Evolutionary conservation across 1,140 invertebrate species (phyloP), one percentile per base, ranked within the genome.

Genomic region (Rhynchophorus ferrugineus): DNA sequence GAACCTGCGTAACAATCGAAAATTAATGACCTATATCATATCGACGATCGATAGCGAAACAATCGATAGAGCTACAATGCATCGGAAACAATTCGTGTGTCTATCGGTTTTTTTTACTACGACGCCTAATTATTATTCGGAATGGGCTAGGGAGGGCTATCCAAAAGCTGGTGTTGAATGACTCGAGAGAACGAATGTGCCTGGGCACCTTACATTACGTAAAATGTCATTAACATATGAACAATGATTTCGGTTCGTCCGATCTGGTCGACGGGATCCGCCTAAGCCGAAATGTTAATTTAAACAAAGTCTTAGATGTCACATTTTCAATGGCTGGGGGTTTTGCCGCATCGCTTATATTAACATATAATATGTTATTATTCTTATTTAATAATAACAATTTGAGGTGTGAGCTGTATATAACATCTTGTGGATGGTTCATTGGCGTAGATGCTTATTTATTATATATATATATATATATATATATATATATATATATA

Each of bases 291-390:
- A 67, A 67, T 67, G 65, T 67, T 67, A 67, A 67, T 67, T 62
- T 62, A 65, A 67, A 58, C 61, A 57, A 39, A 48, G 33, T 58
- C 60, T 59, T 58, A 51, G 62, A 64, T 63, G 64, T 63, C 64
- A 60, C 57, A 59, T 63, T 63, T 60, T 54, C 54, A 62, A 62
- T 56, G 53, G 59, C 6, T 38, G 53, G 39, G 53, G 47, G 53
- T 55, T 55, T 55, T 41, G 53, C 47, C 60, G 57, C 59, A 64
- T 64, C 62, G 61, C 58, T 60, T 63, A 49, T 60, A 67, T 67
- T 67, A 61, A 65, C 65, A 67, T 67, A 67, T 67, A 67, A 67
- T 67, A 66, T 67, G 65, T 67, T 58, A 65, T 67, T 67, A 67
- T 67, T 67, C 65, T 65, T 65, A 66, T 64, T 66, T 66, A 65